These are phyloP conservation scores for Malurus elegans DNA, from an alignment of 2,113 vertebrate species.

Conservation along the genomic window DNA sequence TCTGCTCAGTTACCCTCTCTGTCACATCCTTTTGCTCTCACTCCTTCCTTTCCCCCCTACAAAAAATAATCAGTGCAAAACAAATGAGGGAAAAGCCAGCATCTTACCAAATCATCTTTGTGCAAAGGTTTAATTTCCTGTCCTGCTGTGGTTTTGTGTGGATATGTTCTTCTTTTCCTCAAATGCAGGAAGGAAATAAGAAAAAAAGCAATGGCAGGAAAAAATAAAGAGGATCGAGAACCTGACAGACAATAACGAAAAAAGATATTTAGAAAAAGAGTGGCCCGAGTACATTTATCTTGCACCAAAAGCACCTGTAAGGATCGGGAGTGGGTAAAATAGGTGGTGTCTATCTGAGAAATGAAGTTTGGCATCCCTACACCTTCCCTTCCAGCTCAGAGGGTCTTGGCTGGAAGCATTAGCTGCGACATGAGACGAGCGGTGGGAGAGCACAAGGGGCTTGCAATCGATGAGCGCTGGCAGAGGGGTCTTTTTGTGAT, in stretches of 20 bases:
- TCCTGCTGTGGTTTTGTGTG: neutral
- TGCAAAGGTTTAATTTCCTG: slow-evolving; percentile 44
- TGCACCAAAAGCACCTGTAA: neutral
- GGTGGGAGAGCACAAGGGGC: rapidly evolving
- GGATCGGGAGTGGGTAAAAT: neutral
- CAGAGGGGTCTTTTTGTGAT: neutral
- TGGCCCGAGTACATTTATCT: neutral
- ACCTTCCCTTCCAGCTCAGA: neutral
- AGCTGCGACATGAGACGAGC: rapidly evolving
- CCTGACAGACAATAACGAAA: neutral
- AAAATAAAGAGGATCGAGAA: neutral
- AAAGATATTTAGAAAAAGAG: neutral
- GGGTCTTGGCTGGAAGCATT: neutral
- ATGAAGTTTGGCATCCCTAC: neutral
- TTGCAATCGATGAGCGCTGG: neutral
- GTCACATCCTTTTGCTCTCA: neutral
- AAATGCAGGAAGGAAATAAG: neutral
- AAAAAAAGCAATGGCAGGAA: neutral
- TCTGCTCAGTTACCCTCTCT: neutral
- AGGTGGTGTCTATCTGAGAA: rapidly evolving
- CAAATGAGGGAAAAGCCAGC: neutral
- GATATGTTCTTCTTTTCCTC: neutral
- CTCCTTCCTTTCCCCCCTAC: neutral
- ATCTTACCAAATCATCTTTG: neutral
- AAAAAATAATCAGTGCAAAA: neutral